phyloP scores from a whole-genome alignment of 2,113 vertebrate species.

The Poeciliopsis retropinna region DNA sequence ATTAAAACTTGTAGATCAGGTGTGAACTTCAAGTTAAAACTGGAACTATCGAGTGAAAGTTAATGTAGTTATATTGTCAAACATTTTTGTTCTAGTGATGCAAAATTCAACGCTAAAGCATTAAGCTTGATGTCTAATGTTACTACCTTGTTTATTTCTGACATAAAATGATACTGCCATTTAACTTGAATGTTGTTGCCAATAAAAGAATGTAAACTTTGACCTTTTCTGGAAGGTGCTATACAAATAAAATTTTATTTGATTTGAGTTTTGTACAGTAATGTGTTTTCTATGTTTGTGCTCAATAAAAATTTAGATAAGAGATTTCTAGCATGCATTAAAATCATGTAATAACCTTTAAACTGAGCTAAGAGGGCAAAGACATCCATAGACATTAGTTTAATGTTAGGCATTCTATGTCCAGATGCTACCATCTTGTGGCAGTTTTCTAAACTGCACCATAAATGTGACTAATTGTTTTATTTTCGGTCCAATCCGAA shows the following conservation, averaged over 20 bases:
- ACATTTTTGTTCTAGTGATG: too few species aligned
- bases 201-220: background rate
- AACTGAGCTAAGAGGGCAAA: background rate
- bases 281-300: background rate
- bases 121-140: background rate
- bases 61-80: background rate
- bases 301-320: background rate
- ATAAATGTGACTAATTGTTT: too few species aligned
- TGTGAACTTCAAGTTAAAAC: too few species aligned
- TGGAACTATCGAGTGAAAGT: too few species aligned
- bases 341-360: background rate
- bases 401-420: background rate
- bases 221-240: background rate
- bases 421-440: conserved; percentile 54
- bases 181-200: background rate
- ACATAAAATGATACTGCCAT: background rate
- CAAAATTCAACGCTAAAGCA: background rate
- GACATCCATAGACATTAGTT: background rate
- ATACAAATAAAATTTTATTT: background rate
- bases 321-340: background rate
- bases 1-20: too few species aligned
- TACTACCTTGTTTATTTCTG: background rate
- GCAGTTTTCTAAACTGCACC: background rate
- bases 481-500: too few species aligned
- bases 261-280: background rate